Evolutionary conservation across 2,797 vertebrate species (phyloP).

Genomic region (Carapus acus): DNA sequence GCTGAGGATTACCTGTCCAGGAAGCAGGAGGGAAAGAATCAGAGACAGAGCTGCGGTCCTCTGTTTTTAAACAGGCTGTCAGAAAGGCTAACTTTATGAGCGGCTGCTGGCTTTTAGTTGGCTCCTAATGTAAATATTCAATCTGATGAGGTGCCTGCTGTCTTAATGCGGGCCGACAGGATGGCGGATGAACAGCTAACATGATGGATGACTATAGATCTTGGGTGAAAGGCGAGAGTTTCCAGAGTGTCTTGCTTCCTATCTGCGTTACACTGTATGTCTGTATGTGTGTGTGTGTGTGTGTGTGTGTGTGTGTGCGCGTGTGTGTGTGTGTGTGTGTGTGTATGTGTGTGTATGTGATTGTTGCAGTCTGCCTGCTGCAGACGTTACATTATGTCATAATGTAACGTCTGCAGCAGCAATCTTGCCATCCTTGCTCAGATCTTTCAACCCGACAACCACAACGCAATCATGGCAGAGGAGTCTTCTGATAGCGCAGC

Average conservation of each 20-base stretch:
- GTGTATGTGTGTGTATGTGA: constrained; percentile 5
- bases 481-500: too few relatives aligned
- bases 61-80: constrained; percentile 43
- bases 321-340: constrained; percentile 30
- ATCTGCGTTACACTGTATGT: constrained; percentile 21
- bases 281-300: constrained; percentile 10
- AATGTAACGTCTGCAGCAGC: too few relatives aligned
- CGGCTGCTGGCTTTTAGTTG: constrained; percentile 16
- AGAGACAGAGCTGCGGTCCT: constrained; percentile 18
- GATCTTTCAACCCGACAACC: too few relatives aligned
- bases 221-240: constrained; percentile 59
- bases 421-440: too few relatives aligned
- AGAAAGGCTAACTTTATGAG: constrained; percentile 22
- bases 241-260: constrained; percentile 33
- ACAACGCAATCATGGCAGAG: too few relatives aligned
- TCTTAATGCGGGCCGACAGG: constrained; percentile 15
- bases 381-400: too few relatives aligned
- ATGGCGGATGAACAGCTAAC: constrained; percentile 13
- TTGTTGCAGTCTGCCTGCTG: too few relatives aligned
- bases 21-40: constrained; percentile 38
- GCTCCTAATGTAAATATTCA: constrained; percentile 36
- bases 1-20: constrained; percentile 58
- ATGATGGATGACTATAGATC: constrained; percentile 31
- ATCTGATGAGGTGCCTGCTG: constrained; percentile 15
- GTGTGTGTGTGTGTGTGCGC: constrained; percentile 30